Conservation (phyloP, 92 coral and sea anemone species). For the Porites cylindrica region DNA sequence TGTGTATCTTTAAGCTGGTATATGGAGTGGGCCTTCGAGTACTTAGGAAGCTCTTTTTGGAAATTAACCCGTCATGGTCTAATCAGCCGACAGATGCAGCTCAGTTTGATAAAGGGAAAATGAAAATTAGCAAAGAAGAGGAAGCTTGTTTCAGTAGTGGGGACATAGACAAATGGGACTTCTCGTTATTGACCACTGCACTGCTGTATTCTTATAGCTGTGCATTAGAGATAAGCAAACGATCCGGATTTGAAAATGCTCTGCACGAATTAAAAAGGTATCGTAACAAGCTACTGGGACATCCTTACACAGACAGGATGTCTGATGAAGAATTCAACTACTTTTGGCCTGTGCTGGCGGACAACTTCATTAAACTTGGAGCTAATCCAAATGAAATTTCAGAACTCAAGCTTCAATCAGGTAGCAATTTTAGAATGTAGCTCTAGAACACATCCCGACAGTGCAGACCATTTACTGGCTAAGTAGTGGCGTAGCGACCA, state of each 20-base stretch:
- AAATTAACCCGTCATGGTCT: conserved; percentile 79
- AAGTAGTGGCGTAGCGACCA: too few species aligned
- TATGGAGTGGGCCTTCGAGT: conserved; percentile 76
- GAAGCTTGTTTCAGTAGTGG: conserved; percentile 64
- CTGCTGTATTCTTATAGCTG: conserved; percentile 71
- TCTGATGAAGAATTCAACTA: conserved; percentile 65
- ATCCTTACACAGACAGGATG: conserved; percentile 70
- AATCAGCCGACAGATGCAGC: conserved; percentile 86
- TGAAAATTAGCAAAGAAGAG: conserved; percentile 62
- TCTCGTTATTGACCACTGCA: conserved; percentile 80
- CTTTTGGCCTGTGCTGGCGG: conserved; percentile 62
- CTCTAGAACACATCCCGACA: neutral
- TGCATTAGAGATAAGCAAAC: conserved; percentile 46
- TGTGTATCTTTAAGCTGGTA: conserved; percentile 64
- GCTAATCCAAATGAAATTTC: conserved; percentile 64
- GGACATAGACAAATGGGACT: conserved; percentile 83
- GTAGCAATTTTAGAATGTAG: neutral
- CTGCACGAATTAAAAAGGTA: conserved; percentile 62
- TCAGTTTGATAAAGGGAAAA: conserved; percentile 60
- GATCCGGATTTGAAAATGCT: conserved; percentile 43
- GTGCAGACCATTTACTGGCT: neutral
- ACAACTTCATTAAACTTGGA: conserved; percentile 61
- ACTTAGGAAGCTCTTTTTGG: conserved; percentile 72
- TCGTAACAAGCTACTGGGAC: conserved; percentile 79
- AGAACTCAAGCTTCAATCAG: conserved; percentile 13